phyloP scores from a whole-genome alignment of 2,888 invertebrate genomes.

The Bellardia bayeri region DNA sequence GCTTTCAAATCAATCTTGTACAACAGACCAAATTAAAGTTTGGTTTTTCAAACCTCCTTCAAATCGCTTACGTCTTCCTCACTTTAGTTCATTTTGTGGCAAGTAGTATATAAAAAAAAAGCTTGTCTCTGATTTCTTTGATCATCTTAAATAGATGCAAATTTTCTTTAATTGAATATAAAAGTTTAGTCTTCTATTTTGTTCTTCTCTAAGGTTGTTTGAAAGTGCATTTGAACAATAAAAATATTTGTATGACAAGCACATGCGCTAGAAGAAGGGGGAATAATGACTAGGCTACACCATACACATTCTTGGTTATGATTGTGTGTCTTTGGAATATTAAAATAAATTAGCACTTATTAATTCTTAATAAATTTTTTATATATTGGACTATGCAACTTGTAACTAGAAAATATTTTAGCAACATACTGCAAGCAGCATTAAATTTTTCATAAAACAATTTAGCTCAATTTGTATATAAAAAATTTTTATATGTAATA shows the following conservation, averaged over 20 bases:
- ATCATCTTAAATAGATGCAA: slow-evolving; percentile 63
- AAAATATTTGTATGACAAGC: slow-evolving; percentile 12
- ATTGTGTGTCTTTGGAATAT: too few species aligned
- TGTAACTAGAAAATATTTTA: too few species aligned
- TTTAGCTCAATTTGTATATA: too few species aligned
- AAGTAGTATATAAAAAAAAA: not conserved
- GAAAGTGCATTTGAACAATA: slow-evolving; percentile 37
- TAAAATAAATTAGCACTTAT: too few species aligned
- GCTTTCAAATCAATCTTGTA: not conserved
- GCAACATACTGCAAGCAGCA: too few species aligned
- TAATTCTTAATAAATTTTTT: too few species aligned
- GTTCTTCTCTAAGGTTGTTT: slow-evolving; percentile 16
- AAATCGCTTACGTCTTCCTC: slow-evolving; percentile 1
- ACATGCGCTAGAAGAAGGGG: not conserved
- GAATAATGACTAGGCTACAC: not conserved
- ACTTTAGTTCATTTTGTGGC: not conserved
- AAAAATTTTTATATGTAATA: too few species aligned
- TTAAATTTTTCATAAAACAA: too few species aligned
- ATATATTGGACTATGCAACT: too few species aligned
- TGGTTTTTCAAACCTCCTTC: slow-evolving; percentile 3
- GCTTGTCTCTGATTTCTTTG: slow-evolving; percentile 50
- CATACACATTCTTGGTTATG: not conserved
- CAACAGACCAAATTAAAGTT: slow-evolving; percentile 18
- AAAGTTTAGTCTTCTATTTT: slow-evolving; percentile 26
- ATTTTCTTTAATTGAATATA: slow-evolving; percentile 64